Base-by-base conservation (phyloP, 2,113 vertebrate species). In the Eretmochelys imbricata region DNA sequence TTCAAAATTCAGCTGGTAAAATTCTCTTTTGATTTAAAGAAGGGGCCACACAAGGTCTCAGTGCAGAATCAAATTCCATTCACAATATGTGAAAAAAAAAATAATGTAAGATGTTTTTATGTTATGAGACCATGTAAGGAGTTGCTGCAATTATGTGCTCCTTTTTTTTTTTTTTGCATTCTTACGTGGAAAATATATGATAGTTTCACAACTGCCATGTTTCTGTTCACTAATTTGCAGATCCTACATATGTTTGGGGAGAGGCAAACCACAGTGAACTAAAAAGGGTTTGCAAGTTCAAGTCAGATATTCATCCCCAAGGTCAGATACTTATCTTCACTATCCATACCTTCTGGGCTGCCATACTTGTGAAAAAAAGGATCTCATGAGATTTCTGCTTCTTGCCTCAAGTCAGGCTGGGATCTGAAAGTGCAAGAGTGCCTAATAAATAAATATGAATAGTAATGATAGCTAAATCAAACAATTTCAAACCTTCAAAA, bases 1-100 rank as follows among this genome's bases (percentile, higher is more conserved):
- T 97, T 98, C 96, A 95, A 94, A 96, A 91, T 69, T 94, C 95
- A 95, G 93, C 97, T 96, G 90, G 92, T 84, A 72, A 93, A 95
- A 93, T 96, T 97, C 94, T 94, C 95, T 87, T 83, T 17, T 89
- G 94, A 84, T 95, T 96, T 88, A 95, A 75, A 88, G 88, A 78
- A 93, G 86, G 90, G 72, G 82, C 76, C 13, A 10, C 62, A 79
- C 80, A 92, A 97, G 92, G 81, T 95, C 93, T 89, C 82, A 94
- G 84, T 82, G 88, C 84, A 96, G 96, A 92, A 94, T 91, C 83
- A 48, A 81, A 96, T 97, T 95, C 88, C 96, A 90, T 72, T 92
- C 96, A 96, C 89, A 85, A 95, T 92, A 92, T 65, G 53, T 91
- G 87, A 89, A 92, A 96, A 95, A 96, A 95, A 50, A 97, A 97